Evolutionary conservation across 2,797 vertebrate species (phyloP).

Genomic region (Crotalus adamanteus): DNA sequence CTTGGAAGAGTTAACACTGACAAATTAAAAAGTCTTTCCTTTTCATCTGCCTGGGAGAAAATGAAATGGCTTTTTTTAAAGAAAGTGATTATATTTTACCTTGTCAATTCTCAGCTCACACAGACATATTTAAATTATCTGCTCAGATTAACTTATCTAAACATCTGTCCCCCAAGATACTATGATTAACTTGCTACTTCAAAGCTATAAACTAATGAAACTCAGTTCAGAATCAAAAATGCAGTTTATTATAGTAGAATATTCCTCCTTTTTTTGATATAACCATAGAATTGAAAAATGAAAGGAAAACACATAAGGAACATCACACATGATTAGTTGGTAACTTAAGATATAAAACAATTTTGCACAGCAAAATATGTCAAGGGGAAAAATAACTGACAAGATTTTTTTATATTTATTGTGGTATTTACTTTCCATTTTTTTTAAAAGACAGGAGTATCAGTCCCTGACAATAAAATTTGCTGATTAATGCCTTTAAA

Average conservation of each 20-base stretch:
- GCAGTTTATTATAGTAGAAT: slow-evolving; percentile 85
- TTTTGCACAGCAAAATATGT: slow-evolving; percentile 99
- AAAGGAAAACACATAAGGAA: slow-evolving; percentile 94
- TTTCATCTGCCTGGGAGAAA: slow-evolving; percentile 50
- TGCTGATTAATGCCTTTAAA: slow-evolving; percentile 97
- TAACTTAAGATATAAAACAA: slow-evolving; percentile 92
- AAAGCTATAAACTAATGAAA: slow-evolving; percentile 73
- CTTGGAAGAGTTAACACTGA: slow-evolving; percentile 42
- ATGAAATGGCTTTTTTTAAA: slow-evolving; percentile 7
- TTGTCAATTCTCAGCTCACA: slow-evolving; percentile 9
- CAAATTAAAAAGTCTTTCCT: slow-evolving; percentile 44
- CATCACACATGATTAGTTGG: slow-evolving; percentile 98
- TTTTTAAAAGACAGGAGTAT: slow-evolving; percentile 92
- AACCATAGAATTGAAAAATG: slow-evolving; percentile 85
- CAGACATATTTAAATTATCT: background rate
- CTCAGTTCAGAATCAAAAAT: slow-evolving; percentile 77
- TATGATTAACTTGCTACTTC: slow-evolving; percentile 11
- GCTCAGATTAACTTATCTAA: slow-evolving; percentile 6
- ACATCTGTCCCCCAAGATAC: slow-evolving; percentile 24
- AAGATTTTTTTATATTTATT: slow-evolving; percentile 92
- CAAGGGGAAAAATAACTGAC: slow-evolving; percentile 86
- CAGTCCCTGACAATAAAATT: slow-evolving; percentile 94
- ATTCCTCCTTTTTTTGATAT: slow-evolving; percentile 79
- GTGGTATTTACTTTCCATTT: slow-evolving; percentile 88
- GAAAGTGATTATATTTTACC: background rate